A percentile compares a stretch with the other conserved stretches of the same genome.
These are phyloP conservation scores for Pseudomugil gertrudae DNA, from an alignment of 2,797 vertebrate genomes.

Conservation along the genomic window DNA sequence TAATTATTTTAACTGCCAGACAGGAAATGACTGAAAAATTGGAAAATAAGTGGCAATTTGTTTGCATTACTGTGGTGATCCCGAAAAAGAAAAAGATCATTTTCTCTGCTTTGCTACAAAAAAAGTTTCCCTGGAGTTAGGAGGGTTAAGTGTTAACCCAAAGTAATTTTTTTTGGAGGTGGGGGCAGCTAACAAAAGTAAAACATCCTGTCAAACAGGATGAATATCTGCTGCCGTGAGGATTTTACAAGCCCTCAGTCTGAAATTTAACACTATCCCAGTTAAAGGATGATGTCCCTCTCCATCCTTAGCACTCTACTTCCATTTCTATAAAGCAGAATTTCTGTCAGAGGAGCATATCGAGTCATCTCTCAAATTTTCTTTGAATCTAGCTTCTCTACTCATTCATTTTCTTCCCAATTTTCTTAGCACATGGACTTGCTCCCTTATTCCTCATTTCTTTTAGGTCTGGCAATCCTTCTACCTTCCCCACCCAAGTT, in stretches of 20 bases:
- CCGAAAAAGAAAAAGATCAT: background rate
- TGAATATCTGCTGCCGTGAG: conserved; percentile 28
- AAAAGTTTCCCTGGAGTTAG: background rate
- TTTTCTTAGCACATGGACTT: conserved; percentile 33
- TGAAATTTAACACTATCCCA: conserved; percentile 27
- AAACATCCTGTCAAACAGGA: conserved; percentile 32
- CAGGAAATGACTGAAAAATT: conserved; percentile 28
- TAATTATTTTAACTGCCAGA: conserved; percentile 39
- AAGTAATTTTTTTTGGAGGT: no score
- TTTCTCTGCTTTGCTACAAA: background rate
- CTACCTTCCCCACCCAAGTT: conserved; percentile 36
- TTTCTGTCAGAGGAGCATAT: conserved; percentile 38
- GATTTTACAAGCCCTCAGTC: conserved; percentile 33
- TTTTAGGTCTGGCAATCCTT: conserved; percentile 32
- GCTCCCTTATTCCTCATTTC: conserved; percentile 33
- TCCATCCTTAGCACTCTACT: conserved; percentile 7
- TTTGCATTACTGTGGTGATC: conserved; percentile 23
- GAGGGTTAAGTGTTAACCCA: no score
- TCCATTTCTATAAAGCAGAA: conserved; percentile 10
- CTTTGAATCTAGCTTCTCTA: conserved; percentile 27
- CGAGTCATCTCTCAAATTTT: conserved; percentile 44
- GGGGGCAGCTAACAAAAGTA: no score
- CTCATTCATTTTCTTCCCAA: conserved; percentile 32
- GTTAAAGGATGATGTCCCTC: conserved; percentile 32
- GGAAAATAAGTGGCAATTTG: conserved; percentile 36